Evolutionary conservation across 2,113 vertebrate genomes (phyloP).

Genomic region (Apodemus speciosus): DNA sequence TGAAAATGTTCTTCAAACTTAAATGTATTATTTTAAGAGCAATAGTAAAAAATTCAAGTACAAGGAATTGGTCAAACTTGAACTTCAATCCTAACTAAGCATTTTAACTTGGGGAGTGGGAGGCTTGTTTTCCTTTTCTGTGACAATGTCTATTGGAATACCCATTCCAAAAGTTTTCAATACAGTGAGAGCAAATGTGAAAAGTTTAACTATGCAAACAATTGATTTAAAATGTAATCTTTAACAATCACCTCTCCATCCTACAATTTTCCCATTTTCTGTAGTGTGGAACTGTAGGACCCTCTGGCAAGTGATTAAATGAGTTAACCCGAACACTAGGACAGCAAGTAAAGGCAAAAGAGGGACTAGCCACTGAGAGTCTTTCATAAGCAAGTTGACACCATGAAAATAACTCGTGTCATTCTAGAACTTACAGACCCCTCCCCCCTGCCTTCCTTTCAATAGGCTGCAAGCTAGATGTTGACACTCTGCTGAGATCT

Average conservation of each 20-base stretch:
- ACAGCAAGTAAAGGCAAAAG: neutral
- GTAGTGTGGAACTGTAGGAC: neutral
- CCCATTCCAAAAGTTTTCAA: neutral
- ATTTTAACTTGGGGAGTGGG: neutral
- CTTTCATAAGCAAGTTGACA: neutral
- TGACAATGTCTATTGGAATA: neutral
- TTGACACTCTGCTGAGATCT: neutral
- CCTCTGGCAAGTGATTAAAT: neutral
- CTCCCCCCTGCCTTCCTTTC: neutral
- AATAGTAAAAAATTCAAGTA: neutral
- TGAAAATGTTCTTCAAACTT: neutral
- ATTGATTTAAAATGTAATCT: neutral
- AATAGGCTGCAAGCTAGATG: neutral
- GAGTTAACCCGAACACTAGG: neutral
- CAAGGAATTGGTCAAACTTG: neutral
- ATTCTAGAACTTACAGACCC: conserved; percentile 10
- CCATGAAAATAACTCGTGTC: neutral
- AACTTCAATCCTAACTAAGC: neutral
- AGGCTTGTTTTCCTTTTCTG: neutral
- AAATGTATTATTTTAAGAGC: neutral
- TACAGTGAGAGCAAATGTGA: neutral
- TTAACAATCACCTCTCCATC: neutral
- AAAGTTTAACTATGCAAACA: neutral
- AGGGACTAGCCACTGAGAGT: neutral
- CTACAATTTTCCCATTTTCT: conserved; percentile 2